These are phyloP conservation scores for Brachionus rotundiformis DNA, from an alignment of 1,140 invertebrate genomes.

Conservation along the genomic window DNA sequence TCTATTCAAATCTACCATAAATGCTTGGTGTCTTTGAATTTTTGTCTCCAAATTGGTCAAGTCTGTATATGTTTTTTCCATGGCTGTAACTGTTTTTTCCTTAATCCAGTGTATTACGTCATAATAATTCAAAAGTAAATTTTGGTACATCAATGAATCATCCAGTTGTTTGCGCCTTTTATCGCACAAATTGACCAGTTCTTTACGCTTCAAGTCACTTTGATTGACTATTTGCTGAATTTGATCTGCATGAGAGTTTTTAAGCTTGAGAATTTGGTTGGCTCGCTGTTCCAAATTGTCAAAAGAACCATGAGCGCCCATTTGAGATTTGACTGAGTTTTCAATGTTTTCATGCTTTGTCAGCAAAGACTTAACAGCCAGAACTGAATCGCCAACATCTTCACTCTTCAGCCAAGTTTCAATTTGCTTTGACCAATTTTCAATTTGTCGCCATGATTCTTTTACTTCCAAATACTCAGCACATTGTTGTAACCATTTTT, in stretches of 20 bases:
- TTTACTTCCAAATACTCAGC: background rate
- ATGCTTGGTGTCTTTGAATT: slow-evolving; percentile 94
- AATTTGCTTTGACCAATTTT: slow-evolving; percentile 24
- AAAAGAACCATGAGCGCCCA: slow-evolving; percentile 21
- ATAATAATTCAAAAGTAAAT: slow-evolving; percentile 36
- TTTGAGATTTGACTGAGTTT: slow-evolving; percentile 34
- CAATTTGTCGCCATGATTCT: slow-evolving; percentile 35
- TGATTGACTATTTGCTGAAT: background rate
- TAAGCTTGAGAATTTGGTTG: background rate
- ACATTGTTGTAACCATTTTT: slow-evolving; percentile 24
- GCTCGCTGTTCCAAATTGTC: background rate
- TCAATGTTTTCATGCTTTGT: slow-evolving; percentile 43
- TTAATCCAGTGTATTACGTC: slow-evolving; percentile 74
- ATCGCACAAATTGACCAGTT: background rate
- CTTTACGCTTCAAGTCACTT: background rate
- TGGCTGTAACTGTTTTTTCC: slow-evolving; percentile 85
- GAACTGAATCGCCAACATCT: slow-evolving; percentile 26
- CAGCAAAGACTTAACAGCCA: slow-evolving; percentile 35
- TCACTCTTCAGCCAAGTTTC: background rate
- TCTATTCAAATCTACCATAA: slow-evolving; percentile 80
- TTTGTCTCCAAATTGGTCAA: slow-evolving; percentile 86
- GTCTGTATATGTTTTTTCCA: slow-evolving; percentile 88
- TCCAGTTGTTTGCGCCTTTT: slow-evolving; percentile 10
- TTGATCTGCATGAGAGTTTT: background rate
- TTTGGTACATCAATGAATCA: slow-evolving; percentile 46